These are phyloP conservation scores for Mythimna vitellina DNA, from an alignment of 2,888 invertebrate species.

Conservation along the genomic window DNA sequence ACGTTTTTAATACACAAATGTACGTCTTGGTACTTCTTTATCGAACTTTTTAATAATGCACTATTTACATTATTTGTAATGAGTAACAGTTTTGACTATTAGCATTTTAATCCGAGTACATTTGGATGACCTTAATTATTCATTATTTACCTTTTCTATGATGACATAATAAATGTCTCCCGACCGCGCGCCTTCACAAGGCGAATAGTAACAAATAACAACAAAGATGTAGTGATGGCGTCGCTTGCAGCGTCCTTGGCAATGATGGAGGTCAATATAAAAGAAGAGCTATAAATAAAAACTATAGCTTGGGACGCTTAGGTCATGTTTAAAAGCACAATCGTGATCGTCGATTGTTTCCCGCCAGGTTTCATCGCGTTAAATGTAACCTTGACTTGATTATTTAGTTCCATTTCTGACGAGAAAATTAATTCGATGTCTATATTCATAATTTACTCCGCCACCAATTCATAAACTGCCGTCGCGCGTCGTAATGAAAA, in stretches of 20 bases:
- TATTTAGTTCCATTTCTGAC: neutral
- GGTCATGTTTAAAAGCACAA: conserved; percentile 13
- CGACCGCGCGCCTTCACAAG: neutral
- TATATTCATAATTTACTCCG: neutral
- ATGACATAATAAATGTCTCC: neutral
- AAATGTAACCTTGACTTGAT: neutral
- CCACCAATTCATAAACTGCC: neutral
- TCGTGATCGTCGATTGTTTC: conserved; percentile 6
- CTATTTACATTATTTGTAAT: neutral
- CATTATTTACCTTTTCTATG: neutral
- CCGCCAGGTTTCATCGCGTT: neutral
- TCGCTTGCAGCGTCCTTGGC: conserved; percentile 31
- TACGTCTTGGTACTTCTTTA: neutral
- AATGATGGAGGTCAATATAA: conserved; percentile 13
- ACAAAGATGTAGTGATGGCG: neutral
- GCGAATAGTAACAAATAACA: conserved; percentile 8
- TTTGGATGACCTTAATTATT: neutral
- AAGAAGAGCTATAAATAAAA: conserved; percentile 23
- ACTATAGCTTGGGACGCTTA: conserved; percentile 9
- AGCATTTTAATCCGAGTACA: neutral
- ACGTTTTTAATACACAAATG: conserved; percentile 1
- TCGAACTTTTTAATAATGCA: conserved; percentile 14
- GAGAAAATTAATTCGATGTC: neutral
- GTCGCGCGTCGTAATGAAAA: too few species aligned
- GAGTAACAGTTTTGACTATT: neutral